Conservation (phyloP, 1,140 invertebrate species). For the Panagrolaimus sp. region DNA sequence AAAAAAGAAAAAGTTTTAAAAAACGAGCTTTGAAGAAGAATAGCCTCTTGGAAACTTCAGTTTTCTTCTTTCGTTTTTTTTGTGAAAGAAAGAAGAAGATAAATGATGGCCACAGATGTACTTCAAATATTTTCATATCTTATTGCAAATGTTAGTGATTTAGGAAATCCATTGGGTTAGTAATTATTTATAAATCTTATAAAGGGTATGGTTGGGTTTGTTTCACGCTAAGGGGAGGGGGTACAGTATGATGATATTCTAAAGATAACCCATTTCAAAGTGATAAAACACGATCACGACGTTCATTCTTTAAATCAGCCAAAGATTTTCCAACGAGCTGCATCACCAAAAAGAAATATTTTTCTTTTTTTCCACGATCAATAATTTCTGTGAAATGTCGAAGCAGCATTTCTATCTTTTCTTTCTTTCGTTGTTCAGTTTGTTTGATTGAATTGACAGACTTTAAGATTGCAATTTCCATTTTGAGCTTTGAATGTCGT, state of each 20-base stretch:
- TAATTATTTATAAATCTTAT: too few relatives aligned
- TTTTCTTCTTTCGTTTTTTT: too few relatives aligned
- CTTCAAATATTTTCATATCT: conserved; percentile 51
- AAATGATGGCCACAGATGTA: conserved; percentile 42
- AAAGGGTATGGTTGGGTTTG: too few relatives aligned
- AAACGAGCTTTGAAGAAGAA: too few relatives aligned
- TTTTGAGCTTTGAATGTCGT: conserved; percentile 24
- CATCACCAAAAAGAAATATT: conserved; percentile 21
- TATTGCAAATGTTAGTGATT: conserved; percentile 50
- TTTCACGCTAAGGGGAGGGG: too few relatives aligned
- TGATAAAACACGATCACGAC: not conserved
- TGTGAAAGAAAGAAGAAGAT: not conserved
- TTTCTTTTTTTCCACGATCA: conserved; percentile 21
- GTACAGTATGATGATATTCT: too few relatives aligned
- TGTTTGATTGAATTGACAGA: not conserved
- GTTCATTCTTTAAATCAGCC: conserved; percentile 2
- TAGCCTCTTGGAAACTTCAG: too few relatives aligned
- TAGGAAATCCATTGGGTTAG: conserved; percentile 21
- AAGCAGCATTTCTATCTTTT: too few relatives aligned
- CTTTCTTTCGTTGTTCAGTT: not conserved
- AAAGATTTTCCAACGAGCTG: conserved; percentile 13
- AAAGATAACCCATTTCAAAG: not conserved
- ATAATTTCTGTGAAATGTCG: conserved; percentile 24
- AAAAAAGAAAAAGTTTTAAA: too few relatives aligned
- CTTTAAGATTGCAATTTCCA: conserved; percentile 29